These are phyloP conservation scores for Frankliniella fusca DNA, from an alignment of 2,888 invertebrate genomes.

Conservation along the genomic window DNA sequence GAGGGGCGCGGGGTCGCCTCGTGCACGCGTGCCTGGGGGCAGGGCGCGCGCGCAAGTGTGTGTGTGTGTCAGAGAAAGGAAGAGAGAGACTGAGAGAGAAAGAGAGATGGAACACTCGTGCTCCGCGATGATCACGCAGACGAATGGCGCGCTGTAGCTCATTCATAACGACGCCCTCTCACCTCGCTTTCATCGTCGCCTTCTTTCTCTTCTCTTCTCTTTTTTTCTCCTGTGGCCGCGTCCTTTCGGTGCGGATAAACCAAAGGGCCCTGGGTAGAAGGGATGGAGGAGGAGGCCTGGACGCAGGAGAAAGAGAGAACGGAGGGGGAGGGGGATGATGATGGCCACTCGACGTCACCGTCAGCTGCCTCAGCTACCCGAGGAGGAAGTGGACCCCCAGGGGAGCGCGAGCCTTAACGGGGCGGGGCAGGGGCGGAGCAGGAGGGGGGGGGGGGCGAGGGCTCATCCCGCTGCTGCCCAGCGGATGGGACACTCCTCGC, in stretches of 20 bases:
- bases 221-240: neutral
- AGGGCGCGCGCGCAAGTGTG: neutral
- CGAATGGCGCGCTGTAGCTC: constrained; percentile 12
- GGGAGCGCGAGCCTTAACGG: neutral
- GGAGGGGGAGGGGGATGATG: neutral
- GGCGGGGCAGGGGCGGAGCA: neutral
- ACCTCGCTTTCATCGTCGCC: neutral
- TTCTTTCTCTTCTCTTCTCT: neutral
- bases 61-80: neutral
- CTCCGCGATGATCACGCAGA: neutral
- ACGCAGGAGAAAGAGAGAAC: neutral
- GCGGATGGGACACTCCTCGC: neutral
- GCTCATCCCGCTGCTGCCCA: neutral
- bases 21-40: neutral
- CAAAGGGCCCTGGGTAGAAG: neutral
- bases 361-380: constrained; percentile 13
- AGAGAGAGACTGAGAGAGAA: neutral
- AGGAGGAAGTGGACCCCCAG: neutral
- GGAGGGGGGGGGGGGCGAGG: neutral
- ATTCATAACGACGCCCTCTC: constrained; percentile 21
- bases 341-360: constrained; percentile 13
- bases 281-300: neutral
- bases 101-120: neutral
- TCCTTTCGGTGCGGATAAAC: neutral
- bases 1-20: neutral